Evolutionary conservation across 2,888 invertebrate genomes (phyloP).

Genomic region (Keiferia lycopersicella): DNA sequence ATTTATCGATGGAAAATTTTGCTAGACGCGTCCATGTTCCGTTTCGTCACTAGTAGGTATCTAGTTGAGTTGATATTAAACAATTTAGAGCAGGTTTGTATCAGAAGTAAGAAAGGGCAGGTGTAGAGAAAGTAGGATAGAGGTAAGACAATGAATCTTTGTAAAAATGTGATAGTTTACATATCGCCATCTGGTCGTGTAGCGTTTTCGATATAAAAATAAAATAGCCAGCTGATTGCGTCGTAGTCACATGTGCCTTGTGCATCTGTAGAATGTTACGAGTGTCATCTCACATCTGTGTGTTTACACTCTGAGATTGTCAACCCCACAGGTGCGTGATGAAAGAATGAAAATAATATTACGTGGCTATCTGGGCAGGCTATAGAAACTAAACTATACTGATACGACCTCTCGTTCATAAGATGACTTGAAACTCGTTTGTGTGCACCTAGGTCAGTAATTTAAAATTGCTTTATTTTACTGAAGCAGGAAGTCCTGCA

Average conservation of each 20-base stretch:
- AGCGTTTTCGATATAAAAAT: constrained; percentile 3
- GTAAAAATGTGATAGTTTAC: constrained; percentile 21
- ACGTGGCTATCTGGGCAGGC: constrained; percentile 30
- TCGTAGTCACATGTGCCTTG: neutral
- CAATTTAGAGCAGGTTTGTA: neutral
- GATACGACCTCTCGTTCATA: neutral
- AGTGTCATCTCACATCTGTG: constrained; percentile 40
- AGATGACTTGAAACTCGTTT: neutral
- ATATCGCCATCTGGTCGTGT: constrained; percentile 11
- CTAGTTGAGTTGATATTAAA: neutral
- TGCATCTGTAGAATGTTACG: constrained; percentile 18
- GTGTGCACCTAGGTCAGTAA: constrained; percentile 10
- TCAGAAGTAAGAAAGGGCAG: neutral
- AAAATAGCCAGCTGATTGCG: constrained; percentile 1
- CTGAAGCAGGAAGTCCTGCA: too few relatives aligned
- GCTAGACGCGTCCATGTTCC: neutral
- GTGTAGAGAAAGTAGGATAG: neutral
- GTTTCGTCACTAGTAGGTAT: neutral
- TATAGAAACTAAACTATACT: neutral
- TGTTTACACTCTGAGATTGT: constrained; percentile 60
- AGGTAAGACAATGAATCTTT: constrained; percentile 13
- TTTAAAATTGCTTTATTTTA: neutral
- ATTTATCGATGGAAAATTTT: constrained; percentile 15
- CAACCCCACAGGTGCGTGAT: constrained; percentile 57
- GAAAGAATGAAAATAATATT: constrained; percentile 54